Base-by-base conservation (phyloP, 2,888 invertebrate species). In the Ptilodon capucinus region DNA sequence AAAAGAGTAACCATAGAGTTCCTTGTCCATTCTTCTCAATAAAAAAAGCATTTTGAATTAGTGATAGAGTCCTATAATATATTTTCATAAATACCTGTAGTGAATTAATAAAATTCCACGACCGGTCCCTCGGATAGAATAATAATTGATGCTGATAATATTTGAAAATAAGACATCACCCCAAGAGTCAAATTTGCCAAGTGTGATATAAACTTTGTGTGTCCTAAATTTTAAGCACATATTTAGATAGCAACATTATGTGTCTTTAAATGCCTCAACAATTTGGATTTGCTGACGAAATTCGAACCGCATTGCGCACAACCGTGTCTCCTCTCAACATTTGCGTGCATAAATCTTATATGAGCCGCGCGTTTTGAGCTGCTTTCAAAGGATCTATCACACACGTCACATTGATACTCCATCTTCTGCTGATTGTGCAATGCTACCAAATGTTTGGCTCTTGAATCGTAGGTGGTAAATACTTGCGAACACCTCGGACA, bases 401-500 rank as follows among this genome's bases (percentile, higher is more conserved):
- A 89, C 43, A 65, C 50, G 8, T 70, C 56, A 48, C 87, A 90
- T 9, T 62, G 64, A 44, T 84, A 86, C 32, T 79, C 73, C 17
- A 61, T 70, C 50, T 60, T 76, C 46, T 68, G 74, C 40, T 85
- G 78, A 6, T 71, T 78, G 34, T 91, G 91, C 3, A 63, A 65
- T 8, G 84, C 79, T 0, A 82, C 74, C 34, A 91, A 68, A 66
- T 91, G 91, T 46, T 79, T 88, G 0, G 74, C 74, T 57, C 91
- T 76, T 1, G 76, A 64, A 42, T 84, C 77, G 46, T 90, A 91
- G 1, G 80, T 76, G 0, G 79, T 84, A 40, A 91, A 91, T 0
- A 76, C 68, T 57, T 87, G 80, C 0, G 84, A 65, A 46, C 91
- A 91, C 45, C 83, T 69, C 1, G 91, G 89, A 40, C 91, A 91